Evolutionary conservation across 2,888 invertebrate species (phyloP).

Genomic region (Plutella xylostella): DNA sequence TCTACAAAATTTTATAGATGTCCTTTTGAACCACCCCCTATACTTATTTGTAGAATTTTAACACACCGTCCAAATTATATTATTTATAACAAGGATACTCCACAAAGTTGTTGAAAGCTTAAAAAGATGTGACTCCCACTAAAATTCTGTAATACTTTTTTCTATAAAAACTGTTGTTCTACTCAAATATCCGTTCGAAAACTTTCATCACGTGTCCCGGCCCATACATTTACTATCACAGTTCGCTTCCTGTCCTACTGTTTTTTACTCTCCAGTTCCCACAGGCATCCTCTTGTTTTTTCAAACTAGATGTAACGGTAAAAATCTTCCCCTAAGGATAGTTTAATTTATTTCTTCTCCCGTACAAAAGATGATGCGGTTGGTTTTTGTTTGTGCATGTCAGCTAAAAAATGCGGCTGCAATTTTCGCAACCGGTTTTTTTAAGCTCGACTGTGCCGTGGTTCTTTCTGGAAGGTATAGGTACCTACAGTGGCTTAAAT

Average conservation of each 20-base stretch:
- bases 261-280: slow-evolving; percentile 53
- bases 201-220: slow-evolving; percentile 40
- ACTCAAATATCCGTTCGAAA: slow-evolving; percentile 45
- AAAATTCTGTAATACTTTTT: no score
- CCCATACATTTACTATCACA: slow-evolving; percentile 57
- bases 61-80: no score
- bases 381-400: slow-evolving; percentile 45
- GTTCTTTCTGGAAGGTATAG: not conserved
- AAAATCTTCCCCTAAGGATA: slow-evolving; percentile 60
- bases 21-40: no score
- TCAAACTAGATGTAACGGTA: slow-evolving; percentile 64
- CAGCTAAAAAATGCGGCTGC: slow-evolving; percentile 33
- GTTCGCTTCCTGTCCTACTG: slow-evolving; percentile 49
- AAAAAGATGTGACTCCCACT: no score
- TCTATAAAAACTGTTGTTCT: no score
- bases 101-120: no score
- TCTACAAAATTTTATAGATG: no score
- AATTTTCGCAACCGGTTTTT: slow-evolving; percentile 20
- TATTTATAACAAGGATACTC: no score
- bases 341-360: slow-evolving; percentile 63
- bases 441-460: not conserved
- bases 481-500: no score
- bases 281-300: slow-evolving; percentile 41
- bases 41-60: no score
- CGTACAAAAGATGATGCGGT: slow-evolving; percentile 57